Conservation (phyloP, 1,140 invertebrate genomes). For the Conus ventricosus region DNA sequence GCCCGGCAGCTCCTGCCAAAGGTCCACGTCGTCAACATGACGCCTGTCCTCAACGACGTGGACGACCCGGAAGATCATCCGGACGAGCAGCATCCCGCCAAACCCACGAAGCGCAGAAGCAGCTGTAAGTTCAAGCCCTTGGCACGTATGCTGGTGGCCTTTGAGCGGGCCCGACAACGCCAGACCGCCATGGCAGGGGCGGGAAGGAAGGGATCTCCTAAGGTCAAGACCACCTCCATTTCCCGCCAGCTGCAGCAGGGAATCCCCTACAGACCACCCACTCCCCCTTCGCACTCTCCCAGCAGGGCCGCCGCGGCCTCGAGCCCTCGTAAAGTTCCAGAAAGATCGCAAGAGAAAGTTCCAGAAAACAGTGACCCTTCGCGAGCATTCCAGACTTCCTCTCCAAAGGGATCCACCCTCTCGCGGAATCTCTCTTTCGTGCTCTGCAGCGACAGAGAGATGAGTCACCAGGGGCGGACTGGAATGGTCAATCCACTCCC, state of each 20-base stretch:
- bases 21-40: conserved; percentile 3
- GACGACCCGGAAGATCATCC: neutral
- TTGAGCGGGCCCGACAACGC: conserved; percentile 6
- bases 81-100: neutral
- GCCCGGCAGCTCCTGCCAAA: neutral
- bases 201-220: neutral
- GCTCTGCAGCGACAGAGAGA: neutral
- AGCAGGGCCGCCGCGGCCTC: neutral
- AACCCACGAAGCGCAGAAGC: neutral
- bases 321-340: neutral
- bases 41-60: neutral
- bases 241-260: conserved; percentile 22
- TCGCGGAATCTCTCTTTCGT: neutral
- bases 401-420: neutral
- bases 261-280: conserved; percentile 6
- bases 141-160: conserved; percentile 1
- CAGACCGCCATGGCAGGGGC: neutral
- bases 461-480: neutral
- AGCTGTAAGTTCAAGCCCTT: neutral
- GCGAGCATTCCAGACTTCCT: neutral
- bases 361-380: neutral
- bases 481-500: too few species aligned
- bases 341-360: neutral
- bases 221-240: neutral
- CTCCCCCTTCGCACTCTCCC: neutral